Base-by-base conservation (phyloP, 2,113 vertebrate species). In the Dicrurus megarhynchus region DNA sequence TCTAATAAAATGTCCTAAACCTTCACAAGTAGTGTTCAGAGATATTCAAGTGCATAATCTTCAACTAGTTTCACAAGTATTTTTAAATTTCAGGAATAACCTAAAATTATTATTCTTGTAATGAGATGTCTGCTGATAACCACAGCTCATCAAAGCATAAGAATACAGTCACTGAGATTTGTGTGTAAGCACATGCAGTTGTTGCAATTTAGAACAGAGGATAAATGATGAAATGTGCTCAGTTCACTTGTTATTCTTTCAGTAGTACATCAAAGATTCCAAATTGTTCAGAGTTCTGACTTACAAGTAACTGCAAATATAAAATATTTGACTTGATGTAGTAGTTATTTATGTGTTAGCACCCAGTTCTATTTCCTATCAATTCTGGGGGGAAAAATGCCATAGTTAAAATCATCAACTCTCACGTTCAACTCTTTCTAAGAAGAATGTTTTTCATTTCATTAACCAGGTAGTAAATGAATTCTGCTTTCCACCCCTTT, bases 321-420 rank as follows among this genome's bases (percentile, higher is more conserved):
- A 71, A 87, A 67, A 55, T 93, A 28, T 46, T 94, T 84, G 44
- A 55, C 42, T n/a, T 87, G 32, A 73, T 59, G 16, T 26, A 46
- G 37, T 47, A 78, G 30, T 78, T 84, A 52, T n/a, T 77, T 65
- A 24, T 24, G 7, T 65, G 46, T 67, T 69, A 52, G 17, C 32
- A 81, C 24, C 10, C 13, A 49, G 20, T 82, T 89, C 17, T 63
- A 44, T 8, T 69, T 78, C 27, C 23, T 80, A 1, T 28, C 26
- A 37, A 2, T 67, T 77, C 32, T 1, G 0, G 1, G 5, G 6
- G 18, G 1, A 5, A 42, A 60, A 69, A n/a, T 32, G 5, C 20
- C 4, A 0, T 50, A 21, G 52, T 47, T 89, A 55, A 68, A 71
- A 50, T 71, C 7, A 41, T 42, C 19, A 41, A 26, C 13, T 59